phyloP scores from a whole-genome alignment of 2,113 vertebrate genomes.

The Lagopus leucura region DNA sequence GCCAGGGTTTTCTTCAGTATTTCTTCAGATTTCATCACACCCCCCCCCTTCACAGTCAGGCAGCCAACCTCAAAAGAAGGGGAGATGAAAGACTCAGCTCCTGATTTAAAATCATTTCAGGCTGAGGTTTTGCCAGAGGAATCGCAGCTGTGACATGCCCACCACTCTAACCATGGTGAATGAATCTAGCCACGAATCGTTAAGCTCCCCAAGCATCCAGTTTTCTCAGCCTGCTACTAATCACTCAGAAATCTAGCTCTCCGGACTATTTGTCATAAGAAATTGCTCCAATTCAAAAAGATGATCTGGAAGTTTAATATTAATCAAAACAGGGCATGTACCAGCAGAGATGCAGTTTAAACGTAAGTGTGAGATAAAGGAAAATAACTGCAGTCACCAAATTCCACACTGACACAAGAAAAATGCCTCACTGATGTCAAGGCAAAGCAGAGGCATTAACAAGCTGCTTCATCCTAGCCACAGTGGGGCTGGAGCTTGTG shows the following conservation, averaged over 20 bases:
- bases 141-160: constrained; percentile 43
- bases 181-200: constrained; percentile 73
- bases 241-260: constrained; percentile 74
- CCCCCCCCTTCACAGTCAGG: background rate
- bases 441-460: background rate
- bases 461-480: background rate
- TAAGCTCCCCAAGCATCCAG: constrained; percentile 63
- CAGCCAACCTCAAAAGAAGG: constrained; percentile 13
- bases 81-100: background rate
- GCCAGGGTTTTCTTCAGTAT: background rate
- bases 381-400: constrained; percentile 31
- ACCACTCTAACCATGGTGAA: constrained; percentile 65
- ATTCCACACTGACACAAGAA: background rate
- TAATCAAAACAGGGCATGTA: constrained; percentile 69
- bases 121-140: constrained; percentile 19
- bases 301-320: constrained; percentile 77
- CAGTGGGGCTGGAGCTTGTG: background rate
- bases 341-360: constrained; percentile 61
- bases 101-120: constrained; percentile 56
- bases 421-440: background rate
- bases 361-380: constrained; percentile 45
- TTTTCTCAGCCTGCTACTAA: constrained; percentile 65
- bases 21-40: background rate
- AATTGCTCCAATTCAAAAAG: constrained; percentile 74
- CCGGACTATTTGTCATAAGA: constrained; percentile 69